Evolutionary conservation across 1,140 invertebrate species (phyloP).

Genomic region (Heliothis subflexa): DNA sequence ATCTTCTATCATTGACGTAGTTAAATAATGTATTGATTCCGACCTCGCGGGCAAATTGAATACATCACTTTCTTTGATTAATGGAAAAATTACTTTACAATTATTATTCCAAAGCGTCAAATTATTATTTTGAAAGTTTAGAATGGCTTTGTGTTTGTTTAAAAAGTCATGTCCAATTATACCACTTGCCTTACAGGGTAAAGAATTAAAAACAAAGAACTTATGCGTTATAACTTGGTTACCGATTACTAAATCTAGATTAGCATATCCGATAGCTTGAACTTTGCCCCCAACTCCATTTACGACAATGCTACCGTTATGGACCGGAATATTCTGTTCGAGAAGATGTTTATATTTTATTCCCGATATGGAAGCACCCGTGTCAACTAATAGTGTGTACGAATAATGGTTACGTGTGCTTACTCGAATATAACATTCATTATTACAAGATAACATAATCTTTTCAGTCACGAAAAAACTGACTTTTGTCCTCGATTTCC

Average conservation of each 20-base stretch:
- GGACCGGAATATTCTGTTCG: slow-evolving; percentile 47
- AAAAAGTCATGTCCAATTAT: too few relatives aligned
- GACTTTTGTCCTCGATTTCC: too few relatives aligned
- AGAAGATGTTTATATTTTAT: slow-evolving; percentile 50
- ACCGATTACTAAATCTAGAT: slow-evolving; percentile 45
- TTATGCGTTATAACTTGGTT: too few relatives aligned
- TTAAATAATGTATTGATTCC: slow-evolving; percentile 52
- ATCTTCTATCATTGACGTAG: slow-evolving; percentile 40
- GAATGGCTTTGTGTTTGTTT: slow-evolving; percentile 41
- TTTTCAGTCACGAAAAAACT: neutral
- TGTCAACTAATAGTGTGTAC: slow-evolving; percentile 53
- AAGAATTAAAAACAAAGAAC: too few relatives aligned
- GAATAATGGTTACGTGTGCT: neutral
- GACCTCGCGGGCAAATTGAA: too few relatives aligned
- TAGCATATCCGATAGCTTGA: slow-evolving; percentile 53
- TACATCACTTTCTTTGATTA: slow-evolving; percentile 15
- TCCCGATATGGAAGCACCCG: slow-evolving; percentile 52
- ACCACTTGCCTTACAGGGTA: too few relatives aligned
- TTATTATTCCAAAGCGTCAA: slow-evolving; percentile 48
- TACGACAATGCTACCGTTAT: slow-evolving; percentile 52
- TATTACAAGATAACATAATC: neutral
- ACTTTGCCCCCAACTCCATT: slow-evolving; percentile 55
- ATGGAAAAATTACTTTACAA: slow-evolving; percentile 29
- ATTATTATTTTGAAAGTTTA: slow-evolving; percentile 46
- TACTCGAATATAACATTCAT: neutral